phyloP scores from a whole-genome alignment of 2,113 vertebrate species.

The Erythrocercus mccallii region DNA sequence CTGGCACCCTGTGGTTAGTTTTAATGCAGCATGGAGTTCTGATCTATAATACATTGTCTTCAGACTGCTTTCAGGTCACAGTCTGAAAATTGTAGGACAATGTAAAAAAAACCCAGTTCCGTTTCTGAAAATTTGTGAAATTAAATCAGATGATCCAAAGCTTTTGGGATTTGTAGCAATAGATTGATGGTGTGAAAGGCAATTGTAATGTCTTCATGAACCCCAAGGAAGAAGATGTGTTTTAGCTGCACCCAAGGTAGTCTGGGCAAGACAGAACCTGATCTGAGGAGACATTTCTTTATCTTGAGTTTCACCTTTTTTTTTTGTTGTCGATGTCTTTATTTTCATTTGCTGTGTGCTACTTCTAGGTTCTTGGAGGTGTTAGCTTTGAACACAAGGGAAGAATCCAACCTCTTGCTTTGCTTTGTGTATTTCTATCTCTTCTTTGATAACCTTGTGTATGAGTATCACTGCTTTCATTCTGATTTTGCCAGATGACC shows the following conservation, averaged over 20 bases:
- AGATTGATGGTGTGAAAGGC: not conserved
- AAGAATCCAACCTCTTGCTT: constrained; percentile 17
- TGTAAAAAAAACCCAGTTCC: not conserved
- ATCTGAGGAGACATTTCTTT: not conserved
- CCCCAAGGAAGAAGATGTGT: not conserved
- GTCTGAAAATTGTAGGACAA: not conserved
- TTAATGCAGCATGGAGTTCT: not conserved
- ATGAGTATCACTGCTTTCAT: not conserved
- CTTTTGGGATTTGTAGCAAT: not conserved
- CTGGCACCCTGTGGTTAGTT: not conserved
- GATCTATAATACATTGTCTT: not conserved
- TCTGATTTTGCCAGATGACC: not conserved
- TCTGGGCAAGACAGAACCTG: not conserved
- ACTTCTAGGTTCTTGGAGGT: not conserved
- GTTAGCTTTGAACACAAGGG: not conserved
- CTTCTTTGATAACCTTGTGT: not conserved
- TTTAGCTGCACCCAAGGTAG: not conserved
- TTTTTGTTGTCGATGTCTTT: not conserved
- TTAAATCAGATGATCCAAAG: not conserved
- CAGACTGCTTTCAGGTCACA: not conserved
- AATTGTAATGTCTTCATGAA: not conserved
- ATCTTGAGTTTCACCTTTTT: not conserved
- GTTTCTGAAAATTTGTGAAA: not conserved
- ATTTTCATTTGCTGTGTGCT: not conserved
- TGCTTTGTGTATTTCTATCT: not conserved